Base-by-base conservation (phyloP, 2,888 invertebrate genomes). In the Phorcus lineatus region DNA sequence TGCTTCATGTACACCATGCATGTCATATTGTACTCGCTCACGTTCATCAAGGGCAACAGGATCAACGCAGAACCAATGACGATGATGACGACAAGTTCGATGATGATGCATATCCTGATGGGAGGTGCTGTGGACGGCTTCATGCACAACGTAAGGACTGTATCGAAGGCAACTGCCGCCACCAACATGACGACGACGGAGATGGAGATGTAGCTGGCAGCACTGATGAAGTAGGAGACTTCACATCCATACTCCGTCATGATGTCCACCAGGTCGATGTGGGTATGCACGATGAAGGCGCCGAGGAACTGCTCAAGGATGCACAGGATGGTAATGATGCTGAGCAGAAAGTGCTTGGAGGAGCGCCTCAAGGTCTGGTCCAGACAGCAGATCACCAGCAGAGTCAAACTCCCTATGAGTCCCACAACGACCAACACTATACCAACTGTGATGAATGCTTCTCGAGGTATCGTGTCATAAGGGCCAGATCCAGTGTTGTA, bases 301-400 rank as follows among this genome's bases (percentile, higher is more conserved):
- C 70, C 36, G n/a, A 70, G 40, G 40, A 31, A 70, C n/a, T 70
- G 31, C 40, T 70, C 70, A 22, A 57, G 47, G 57, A 77, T 9
- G 47, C 57, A 54, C 31, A 57, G 28, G 47, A 57, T 28, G 57
- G 22, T 57, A 13, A 40, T 22, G 57, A 19, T 55, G 57, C 24
- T 55, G 77, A 57, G 24, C 57, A 77, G 11, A 31, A 77, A 55
- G 19, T 77, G 77, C 16, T 77, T 70, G 36, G 55, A 55, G 28
- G 55, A 55, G n/a, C 40, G 53, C n/a, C 53, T 77, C 40, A 77
- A 22, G n/a, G 24, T 47, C 17, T 28, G 28, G 77, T 55, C 55
- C 28, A 77, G 24, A 55, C 54, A 55, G 57, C 77, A 77, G 22
- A 57, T 17, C 0, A 57, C 24, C 17, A 55, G 28, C n/a, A 57